Base-by-base conservation (phyloP, 1,140 invertebrate species). In the Cydia amplana region DNA sequence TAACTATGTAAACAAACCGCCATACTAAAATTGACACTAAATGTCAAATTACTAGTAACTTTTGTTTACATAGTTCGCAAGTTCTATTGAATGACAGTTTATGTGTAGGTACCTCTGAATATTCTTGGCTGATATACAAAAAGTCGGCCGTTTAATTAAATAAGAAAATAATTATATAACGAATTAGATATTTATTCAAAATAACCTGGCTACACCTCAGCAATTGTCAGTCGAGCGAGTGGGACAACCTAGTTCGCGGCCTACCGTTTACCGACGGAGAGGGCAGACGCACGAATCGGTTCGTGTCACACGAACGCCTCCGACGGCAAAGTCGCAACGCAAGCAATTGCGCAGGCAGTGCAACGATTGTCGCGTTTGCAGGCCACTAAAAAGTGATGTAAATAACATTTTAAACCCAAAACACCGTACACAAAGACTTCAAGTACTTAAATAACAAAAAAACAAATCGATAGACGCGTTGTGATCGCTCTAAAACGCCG, bases 301-400 rank as follows among this genome's bases (percentile, higher is more conserved):
- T 70, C 65, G 65, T 36, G 65, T 10, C 65, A 36, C 36, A 70
- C 65, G 65, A 70, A 9, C 65, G 65, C n/a, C 32, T 40, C 65
- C 65, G 65, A 70, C 65, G 65, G 14, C 28, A 36, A 36, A 36
- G n/a, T 73, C 40, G 87, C 89, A 88, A 88, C 89, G 91, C 89
- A 86, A 88, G 85, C 85, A 89, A 85, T 84, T 88, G 89, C 89
- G 87, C 87, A 91, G 88, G 84, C 87, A 91, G 87, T 90, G 87
- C 87, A 91, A 87, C 88, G 90, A 91, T 89, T 90, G 87, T 85
- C 80, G 85, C 87, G 87, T 90, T 90, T 81, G 88, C 83, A 91
- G 88, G 85, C 87, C 87, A 80, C 85, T 82, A 79, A 85, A 86
- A 85, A 91, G 91, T 92, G 90, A 88, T 92, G 91, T 91, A 92